These are phyloP conservation scores for Holacanthus passer DNA, from an alignment of 2,113 vertebrate species.

Conservation along the genomic window DNA sequence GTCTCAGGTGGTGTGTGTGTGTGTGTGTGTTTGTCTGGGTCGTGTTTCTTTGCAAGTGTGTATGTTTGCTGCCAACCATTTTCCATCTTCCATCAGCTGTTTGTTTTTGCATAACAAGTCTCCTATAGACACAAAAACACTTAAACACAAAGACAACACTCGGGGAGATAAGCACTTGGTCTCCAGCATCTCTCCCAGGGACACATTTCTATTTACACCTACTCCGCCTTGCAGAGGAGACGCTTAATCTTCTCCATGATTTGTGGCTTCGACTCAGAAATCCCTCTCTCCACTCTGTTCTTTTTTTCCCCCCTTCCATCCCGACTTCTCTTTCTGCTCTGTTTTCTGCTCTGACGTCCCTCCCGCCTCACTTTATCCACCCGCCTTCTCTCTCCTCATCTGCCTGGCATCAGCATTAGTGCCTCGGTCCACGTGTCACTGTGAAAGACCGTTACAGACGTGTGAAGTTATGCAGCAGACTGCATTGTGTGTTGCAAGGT, in stretches of 20 bases:
- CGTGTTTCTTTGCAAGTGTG: background rate
- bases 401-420: conserved; percentile 27
- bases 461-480: conserved; percentile 22
- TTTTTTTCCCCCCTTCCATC: conserved; percentile 36
- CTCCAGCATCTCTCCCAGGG: conserved; percentile 71
- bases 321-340: conserved; percentile 23
- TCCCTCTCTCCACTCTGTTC: conserved; percentile 51
- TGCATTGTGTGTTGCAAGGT: conserved; percentile 35
- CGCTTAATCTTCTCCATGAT: conserved; percentile 72
- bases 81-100: conserved; percentile 32
- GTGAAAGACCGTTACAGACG: conserved; percentile 40
- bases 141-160: conserved; percentile 70
- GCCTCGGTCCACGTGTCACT: conserved; percentile 26
- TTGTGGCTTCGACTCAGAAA: conserved; percentile 66
- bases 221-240: conserved; percentile 59
- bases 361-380: conserved; percentile 8
- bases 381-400: conserved; percentile 21
- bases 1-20: conserved; percentile 29
- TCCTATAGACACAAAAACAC: conserved; percentile 54
- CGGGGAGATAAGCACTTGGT: conserved; percentile 74
- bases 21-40: background rate
- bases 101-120: conserved; percentile 58
- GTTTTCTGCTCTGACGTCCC: background rate
- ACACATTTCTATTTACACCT: conserved; percentile 80
- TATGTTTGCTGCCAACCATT: background rate